These are phyloP conservation scores for Nipponacmea schrenckii DNA, from an alignment of 2,888 invertebrate species.

Conservation along the genomic window DNA sequence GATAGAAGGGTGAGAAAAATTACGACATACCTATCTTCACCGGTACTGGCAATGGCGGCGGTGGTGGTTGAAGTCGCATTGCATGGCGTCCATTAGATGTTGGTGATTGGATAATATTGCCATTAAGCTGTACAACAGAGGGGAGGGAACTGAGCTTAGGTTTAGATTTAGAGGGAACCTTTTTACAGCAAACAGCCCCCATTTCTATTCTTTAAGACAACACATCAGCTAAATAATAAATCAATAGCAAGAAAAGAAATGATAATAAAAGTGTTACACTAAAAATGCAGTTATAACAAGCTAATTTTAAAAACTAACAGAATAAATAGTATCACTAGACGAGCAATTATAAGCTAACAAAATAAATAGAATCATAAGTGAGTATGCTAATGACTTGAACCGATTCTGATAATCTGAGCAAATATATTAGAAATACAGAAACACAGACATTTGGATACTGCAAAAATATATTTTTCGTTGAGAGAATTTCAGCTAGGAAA, in stretches of 20 bases:
- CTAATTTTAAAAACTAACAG: no score
- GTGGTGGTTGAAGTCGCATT: background rate
- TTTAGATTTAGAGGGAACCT: background rate
- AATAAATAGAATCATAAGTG: no score
- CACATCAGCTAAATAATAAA: constrained; percentile 4
- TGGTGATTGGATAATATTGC: background rate
- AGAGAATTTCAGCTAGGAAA: no score
- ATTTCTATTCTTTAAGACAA: background rate
- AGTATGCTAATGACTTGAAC: no score
- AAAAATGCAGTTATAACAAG: no score
- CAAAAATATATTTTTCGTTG: no score
- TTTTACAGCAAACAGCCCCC: background rate
- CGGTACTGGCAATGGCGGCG: background rate
- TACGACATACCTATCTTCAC: background rate
- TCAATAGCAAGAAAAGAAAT: background rate
- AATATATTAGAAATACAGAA: no score
- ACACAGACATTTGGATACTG: no score
- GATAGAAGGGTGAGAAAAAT: background rate
- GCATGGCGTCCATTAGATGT: background rate
- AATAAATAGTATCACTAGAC: no score
- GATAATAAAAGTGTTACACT: no score
- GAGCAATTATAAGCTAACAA: no score
- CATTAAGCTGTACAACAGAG: background rate
- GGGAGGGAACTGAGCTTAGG: background rate
- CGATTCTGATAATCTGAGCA: no score